Evolutionary conservation across 2,113 vertebrate genomes (phyloP).

Genomic region (Bolborhynchus lineola): DNA sequence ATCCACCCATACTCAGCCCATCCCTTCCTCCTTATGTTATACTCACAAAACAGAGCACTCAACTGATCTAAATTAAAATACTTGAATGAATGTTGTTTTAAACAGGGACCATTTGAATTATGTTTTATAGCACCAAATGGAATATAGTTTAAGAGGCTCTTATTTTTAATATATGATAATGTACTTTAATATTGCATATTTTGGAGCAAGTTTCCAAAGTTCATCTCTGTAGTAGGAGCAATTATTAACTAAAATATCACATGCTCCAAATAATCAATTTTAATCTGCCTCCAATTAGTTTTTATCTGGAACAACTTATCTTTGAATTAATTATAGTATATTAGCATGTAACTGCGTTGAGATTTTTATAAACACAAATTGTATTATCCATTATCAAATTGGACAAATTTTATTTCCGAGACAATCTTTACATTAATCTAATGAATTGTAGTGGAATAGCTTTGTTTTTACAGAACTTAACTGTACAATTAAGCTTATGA

Average conservation of each 20-base stretch:
- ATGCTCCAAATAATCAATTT: background rate
- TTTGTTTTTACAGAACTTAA: background rate
- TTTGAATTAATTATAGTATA: background rate
- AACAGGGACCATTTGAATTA: background rate
- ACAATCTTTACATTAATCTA: background rate
- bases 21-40: background rate
- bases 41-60: background rate
- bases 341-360: background rate
- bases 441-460: background rate
- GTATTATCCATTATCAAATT: background rate
- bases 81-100: background rate
- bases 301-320: background rate
- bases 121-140: background rate
- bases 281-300: background rate
- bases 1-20: background rate
- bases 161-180: background rate
- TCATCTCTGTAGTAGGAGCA: background rate
- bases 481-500: background rate
- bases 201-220: background rate
- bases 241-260: background rate
- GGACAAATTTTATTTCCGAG: background rate
- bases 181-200: background rate
- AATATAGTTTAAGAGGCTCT: background rate
- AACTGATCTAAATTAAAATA: background rate
- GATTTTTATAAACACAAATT: background rate